phyloP scores from a whole-genome alignment of 1,140 invertebrate genomes.

The Hormaphis cornu region DNA sequence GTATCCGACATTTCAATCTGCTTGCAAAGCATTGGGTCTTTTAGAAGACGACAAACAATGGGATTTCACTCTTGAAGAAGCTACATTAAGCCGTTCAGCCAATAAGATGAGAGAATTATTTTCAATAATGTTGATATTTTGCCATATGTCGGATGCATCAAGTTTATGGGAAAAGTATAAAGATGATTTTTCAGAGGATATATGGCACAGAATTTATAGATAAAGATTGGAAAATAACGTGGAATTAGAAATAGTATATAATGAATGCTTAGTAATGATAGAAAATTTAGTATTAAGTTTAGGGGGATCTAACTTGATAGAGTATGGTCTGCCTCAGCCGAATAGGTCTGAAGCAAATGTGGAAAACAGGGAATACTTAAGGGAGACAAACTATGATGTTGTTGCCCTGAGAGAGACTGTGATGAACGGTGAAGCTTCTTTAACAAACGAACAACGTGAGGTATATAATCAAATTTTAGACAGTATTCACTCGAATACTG shows the following conservation, averaged over 20 bases:
- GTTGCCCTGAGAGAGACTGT: no score
- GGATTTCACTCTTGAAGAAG: conserved; percentile 34
- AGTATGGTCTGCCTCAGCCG: no score
- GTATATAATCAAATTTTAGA: no score
- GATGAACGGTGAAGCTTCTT: no score
- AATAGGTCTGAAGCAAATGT: no score
- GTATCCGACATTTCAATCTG: conserved; percentile 39
- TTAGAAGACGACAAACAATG: conserved; percentile 41
- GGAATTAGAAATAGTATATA: background rate
- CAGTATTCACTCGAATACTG: no score
- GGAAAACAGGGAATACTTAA: no score
- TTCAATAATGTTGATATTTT: conserved; percentile 32
- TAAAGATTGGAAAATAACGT: background rate
- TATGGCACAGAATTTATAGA: background rate
- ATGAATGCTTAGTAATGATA: background rate
- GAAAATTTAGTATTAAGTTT: no score
- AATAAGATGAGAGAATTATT: conserved; percentile 33
- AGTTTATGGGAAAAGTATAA: conserved; percentile 30
- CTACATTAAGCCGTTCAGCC: conserved; percentile 18
- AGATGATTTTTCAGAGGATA: conserved; percentile 30
- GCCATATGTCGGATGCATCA: conserved; percentile 31
- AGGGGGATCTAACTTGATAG: no score
- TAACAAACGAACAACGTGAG: no score
- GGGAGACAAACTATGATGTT: no score
- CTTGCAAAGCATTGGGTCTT: conserved; percentile 38